A percentile compares a stretch with the other conserved stretches of the same genome.
These are phyloP conservation scores for Macroglossus sobrinus DNA, from an alignment of 2,113 vertebrate species.

Conservation along the genomic window DNA sequence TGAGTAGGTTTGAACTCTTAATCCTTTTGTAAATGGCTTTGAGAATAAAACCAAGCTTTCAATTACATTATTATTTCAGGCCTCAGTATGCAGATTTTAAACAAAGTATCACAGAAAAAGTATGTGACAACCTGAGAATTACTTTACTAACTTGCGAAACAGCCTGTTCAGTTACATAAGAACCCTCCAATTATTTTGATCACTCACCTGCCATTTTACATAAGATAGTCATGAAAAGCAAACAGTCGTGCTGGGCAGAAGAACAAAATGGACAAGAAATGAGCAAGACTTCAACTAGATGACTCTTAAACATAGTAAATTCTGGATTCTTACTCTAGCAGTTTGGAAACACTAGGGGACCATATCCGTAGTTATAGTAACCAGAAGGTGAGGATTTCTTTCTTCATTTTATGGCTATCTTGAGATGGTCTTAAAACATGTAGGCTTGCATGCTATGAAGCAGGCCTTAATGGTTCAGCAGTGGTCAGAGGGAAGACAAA, in stretches of 20 bases:
- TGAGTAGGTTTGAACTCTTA: constrained; percentile 6
- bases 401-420: background rate
- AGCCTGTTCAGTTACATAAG: background rate
- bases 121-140: constrained; percentile 47
- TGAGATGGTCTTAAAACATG: background rate
- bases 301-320: background rate
- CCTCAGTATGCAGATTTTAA: constrained; percentile 19
- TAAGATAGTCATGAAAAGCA: background rate
- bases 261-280: background rate
- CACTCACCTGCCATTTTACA: background rate
- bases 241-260: background rate
- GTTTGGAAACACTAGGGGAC: background rate
- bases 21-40: constrained; percentile 60
- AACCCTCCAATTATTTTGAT: constrained; percentile 8
- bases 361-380: background rate
- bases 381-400: background rate
- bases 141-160: constrained; percentile 26
- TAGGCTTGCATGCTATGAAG: background rate
- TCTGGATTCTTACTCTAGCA: background rate
- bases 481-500: background rate
- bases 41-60: constrained; percentile 48
- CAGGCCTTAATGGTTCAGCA: background rate
- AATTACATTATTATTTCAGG: constrained; percentile 53
- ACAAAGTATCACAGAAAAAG: constrained; percentile 9
- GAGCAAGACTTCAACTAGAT: background rate